Conservation (phyloP, 1,140 invertebrate genomes). For the Polyergus mexicanus region DNA sequence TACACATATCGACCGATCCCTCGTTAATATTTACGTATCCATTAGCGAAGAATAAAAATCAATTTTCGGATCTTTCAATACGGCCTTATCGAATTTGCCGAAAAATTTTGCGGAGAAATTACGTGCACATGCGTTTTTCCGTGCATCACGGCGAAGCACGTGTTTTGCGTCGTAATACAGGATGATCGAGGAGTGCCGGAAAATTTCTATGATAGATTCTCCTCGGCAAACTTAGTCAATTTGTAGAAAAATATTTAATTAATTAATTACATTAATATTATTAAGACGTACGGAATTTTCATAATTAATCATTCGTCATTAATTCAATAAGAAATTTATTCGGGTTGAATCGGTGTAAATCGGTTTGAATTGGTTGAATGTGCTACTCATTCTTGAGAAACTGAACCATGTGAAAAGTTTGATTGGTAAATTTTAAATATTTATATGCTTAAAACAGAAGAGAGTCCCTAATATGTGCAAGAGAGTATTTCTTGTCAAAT, state of each 20-base stretch:
- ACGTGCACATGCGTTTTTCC: neutral
- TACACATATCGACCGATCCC: neutral
- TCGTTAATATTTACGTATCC: conserved; percentile 37
- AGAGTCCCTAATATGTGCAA: too few species aligned
- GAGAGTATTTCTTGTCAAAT: too few species aligned
- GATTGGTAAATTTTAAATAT: neutral
- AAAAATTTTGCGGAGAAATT: conserved; percentile 31
- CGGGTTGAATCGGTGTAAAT: too few species aligned
- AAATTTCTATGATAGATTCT: neutral
- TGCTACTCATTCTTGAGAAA: neutral
- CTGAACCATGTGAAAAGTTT: neutral
- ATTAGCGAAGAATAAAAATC: conserved; percentile 42
- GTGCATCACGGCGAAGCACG: neutral
- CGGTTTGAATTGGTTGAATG: too few species aligned
- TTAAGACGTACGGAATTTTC: neutral
- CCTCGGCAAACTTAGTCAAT: neutral
- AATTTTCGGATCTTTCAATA: conserved; percentile 35
- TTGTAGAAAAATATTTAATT: neutral
- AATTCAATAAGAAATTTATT: neutral
- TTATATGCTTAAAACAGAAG: too few species aligned
- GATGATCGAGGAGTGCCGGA: neutral
- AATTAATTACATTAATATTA: neutral
- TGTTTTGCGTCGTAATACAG: conserved; percentile 15
- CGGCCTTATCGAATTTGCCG: conserved; percentile 25
- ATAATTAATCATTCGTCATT: neutral